Evolutionary conservation across 1,140 invertebrate species (phyloP).

Genomic region (Nasonia longicornis): DNA sequence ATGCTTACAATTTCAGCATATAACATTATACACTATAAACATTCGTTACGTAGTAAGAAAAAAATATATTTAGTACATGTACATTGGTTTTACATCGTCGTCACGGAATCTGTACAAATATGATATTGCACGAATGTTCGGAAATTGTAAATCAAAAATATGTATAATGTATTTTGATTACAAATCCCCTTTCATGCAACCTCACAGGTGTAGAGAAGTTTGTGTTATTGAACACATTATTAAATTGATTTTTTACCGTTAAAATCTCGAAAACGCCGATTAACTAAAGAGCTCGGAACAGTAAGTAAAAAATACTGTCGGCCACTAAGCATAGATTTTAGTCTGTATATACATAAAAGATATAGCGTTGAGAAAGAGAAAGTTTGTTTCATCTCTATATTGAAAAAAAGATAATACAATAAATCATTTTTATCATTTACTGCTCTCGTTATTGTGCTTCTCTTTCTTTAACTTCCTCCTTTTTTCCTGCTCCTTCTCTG

Average conservation of each 20-base stretch:
- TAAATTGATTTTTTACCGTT: background rate
- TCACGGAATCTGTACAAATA: background rate
- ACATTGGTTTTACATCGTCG: background rate
- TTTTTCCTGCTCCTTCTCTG: background rate
- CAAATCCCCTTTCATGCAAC: slow-evolving; percentile 6
- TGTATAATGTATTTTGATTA: slow-evolving; percentile 5
- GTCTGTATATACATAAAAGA: slow-evolving; percentile 29
- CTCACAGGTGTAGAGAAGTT: background rate
- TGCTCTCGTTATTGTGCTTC: slow-evolving; percentile 1
- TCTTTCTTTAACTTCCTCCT: background rate
- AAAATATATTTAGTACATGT: background rate
- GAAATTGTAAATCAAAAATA: background rate
- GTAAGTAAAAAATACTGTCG: slow-evolving; percentile 14
- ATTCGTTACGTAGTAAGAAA: background rate
- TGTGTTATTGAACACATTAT: background rate
- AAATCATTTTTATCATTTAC: slow-evolving; percentile 26
- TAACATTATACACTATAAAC: background rate
- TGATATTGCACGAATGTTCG: slow-evolving; percentile 9
- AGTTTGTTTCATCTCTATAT: slow-evolving; percentile 13
- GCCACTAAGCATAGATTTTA: background rate
- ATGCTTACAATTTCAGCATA: background rate
- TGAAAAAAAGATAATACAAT: slow-evolving; percentile 10
- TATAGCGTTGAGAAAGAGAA: background rate
- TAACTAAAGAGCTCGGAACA: background rate
- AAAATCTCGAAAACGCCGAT: background rate